These are phyloP conservation scores for Falco cherrug DNA, from an alignment of 2,797 vertebrate species.

Conservation along the genomic window DNA sequence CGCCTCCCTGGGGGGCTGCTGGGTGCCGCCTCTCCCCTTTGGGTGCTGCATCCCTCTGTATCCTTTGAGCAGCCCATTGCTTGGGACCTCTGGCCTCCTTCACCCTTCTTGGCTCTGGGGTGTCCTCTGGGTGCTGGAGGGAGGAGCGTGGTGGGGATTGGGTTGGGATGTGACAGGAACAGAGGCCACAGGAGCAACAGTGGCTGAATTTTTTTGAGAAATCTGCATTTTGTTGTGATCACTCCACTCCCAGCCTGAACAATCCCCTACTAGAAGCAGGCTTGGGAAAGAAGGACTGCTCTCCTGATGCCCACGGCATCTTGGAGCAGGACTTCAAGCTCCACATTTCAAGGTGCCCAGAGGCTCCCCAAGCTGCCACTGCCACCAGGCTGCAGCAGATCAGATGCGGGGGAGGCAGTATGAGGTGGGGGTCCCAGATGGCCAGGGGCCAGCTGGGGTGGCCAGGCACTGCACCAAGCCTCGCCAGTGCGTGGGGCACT, in stretches of 20 bases:
- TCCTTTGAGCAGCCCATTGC: not conserved
- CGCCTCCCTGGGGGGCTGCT: not conserved
- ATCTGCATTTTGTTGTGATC: not conserved
- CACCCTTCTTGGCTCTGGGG: rapidly evolving
- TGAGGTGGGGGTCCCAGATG: not conserved
- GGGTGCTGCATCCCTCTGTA: not conserved
- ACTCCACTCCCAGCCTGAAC: not conserved
- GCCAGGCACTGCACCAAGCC: not conserved
- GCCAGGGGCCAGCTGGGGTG: not conserved
- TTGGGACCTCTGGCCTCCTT: not conserved
- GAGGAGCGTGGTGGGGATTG: not conserved
- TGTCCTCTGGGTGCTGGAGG: not conserved
- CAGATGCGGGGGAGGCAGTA: not conserved
- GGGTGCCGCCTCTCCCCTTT: not conserved
- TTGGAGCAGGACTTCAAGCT: not conserved
- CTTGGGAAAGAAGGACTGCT: not conserved
- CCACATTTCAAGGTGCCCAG: not conserved
- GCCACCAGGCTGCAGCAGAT: not conserved
- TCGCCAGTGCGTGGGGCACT: no score
- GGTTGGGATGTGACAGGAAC: not conserved
- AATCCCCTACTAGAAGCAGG: not conserved
- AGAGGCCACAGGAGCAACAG: not conserved
- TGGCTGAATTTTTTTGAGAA: not conserved
- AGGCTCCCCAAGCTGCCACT: not conserved
- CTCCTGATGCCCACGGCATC: not conserved